Base-by-base conservation (phyloP, 2,113 vertebrate species). In the Crocuta crocuta region DNA sequence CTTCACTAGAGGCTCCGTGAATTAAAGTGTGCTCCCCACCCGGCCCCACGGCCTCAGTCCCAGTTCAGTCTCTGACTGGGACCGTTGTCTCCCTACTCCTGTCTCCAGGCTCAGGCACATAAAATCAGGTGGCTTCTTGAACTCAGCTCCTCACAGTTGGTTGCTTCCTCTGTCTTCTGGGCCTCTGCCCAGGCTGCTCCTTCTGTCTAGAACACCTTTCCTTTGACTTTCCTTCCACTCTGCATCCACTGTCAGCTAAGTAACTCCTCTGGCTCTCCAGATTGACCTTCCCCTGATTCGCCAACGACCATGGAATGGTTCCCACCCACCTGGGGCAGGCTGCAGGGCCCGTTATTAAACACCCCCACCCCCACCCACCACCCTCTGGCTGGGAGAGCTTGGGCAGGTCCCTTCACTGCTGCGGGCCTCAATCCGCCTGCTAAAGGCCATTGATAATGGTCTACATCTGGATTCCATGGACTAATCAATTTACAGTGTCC, bases 1-100 rank as follows among this genome's bases (percentile, higher is more conserved):
- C 45, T 10, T 26, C 43, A 1, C 0, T 1, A 15, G 53, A 63
- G 39, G 53, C 73, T 89, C 39, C 0, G 0, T 4, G 39, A 70
- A 31, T 15, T 28, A 48, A n/a, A 23, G 19, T 11, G 26, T 58
- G 28, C 61, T 35, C 43, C 39, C 16, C 23, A 23, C 35, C 31
- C 7, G 1, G 15, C 11, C 50, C 43, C 45, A 4, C 0, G 28
- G 43, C 81, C 76, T 74, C 55, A 9, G 10, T 26, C 79, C 74
- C 35, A 17, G 9, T 31, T 68, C 33, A 16, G 92, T 31, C 55
- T 92, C 24, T 85, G 48, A 7, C 45, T 68, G n/a, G n/a, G 65
- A 58, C 65, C 53, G 0, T 5, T 7, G 78, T n/a, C 68, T 12
- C 23, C 21, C 26, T 19, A 13, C 15, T 70, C 4, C 23, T 7